Base-by-base conservation (phyloP, 1,140 invertebrate genomes). In the Pentalonia nigronervosa region DNA sequence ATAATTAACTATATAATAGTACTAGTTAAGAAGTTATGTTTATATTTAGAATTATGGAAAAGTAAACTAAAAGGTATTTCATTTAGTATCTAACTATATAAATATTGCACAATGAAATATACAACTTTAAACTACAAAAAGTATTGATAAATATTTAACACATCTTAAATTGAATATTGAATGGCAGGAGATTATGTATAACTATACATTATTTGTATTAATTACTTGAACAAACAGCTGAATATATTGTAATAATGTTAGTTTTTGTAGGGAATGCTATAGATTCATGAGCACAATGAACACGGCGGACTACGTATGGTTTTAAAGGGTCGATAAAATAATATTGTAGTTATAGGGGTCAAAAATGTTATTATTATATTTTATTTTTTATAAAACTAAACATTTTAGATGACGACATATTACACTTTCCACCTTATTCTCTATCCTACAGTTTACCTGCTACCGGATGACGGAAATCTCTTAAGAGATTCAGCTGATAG, bases 231-330 rank as follows among this genome's bases (percentile, higher is more conserved):
- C 11, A 76, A 76, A 76, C 60, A 67, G n/a, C 60, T n/a, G n/a
- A 76, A 76, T 76, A 76, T 76, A n/a, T 76, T 76, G 11, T 76
- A n/a, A 76, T n/a, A 76, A n/a, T 76, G n/a, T 76, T n/a, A 76
- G 60, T 76, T 76, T n/a, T n/a, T n/a, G n/a, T n/a, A 76, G 30
- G 4, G 14, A 76, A 76, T 34, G 14, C 30, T 20, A 34, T 17
- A n/a, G 30, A 76, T n/a, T 0, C 14, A 3, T 2, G 30, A 34
- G 4, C 41, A 41, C 41, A 41, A 41, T 4, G 41, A 41, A 41
- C n/a, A 30, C 60, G 30, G n/a, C n/a, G n/a, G 17, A 76, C 30
- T 76, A 76, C 14, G 60, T 53, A n/a, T 17, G 17, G 76, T 36
- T 36, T 21, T 2, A 36, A 83, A 34, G n/a, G 34, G 7, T 36